Conservation (phyloP, 1,140 invertebrate species). For the Paramacrobiotus metropolitanus region DNA sequence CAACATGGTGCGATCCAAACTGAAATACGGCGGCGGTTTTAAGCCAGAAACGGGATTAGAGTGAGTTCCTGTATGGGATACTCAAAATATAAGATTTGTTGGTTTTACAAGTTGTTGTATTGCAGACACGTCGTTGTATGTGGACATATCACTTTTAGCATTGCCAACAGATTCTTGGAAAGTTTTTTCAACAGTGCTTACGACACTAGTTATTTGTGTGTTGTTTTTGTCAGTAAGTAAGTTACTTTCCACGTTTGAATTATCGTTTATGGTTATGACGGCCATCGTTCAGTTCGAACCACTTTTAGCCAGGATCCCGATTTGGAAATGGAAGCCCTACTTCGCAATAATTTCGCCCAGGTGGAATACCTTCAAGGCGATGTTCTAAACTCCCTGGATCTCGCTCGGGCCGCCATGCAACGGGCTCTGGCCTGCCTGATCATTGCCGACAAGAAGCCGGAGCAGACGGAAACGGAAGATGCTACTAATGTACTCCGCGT, state of each 20-base stretch:
- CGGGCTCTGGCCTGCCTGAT: slow-evolving; percentile 97
- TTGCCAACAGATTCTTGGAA: not conserved
- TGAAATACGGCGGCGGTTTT: slow-evolving; percentile 96
- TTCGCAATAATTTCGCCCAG: slow-evolving; percentile 33
- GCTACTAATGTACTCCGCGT: slow-evolving; percentile 98
- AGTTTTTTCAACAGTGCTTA: not conserved
- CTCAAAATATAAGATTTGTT: not conserved
- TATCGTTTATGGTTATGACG: no score
- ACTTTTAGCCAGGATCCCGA: slow-evolving; percentile 22
- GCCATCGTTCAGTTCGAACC: no score
- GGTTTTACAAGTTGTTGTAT: not conserved
- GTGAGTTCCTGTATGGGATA: not conserved
- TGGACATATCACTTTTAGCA: not conserved
- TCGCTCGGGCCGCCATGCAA: slow-evolving; percentile 40
- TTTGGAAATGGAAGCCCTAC: slow-evolving; percentile 32
- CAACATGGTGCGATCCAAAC: slow-evolving; percentile 95
- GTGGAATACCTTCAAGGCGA: slow-evolving; percentile 34
- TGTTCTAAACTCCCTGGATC: slow-evolving; percentile 32
- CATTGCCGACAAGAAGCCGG: slow-evolving; percentile 93
- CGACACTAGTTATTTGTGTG: not conserved
- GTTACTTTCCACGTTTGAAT: no score
- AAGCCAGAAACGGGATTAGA: slow-evolving; percentile 85
- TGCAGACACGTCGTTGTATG: not conserved
- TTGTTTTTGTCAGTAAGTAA: not conserved
- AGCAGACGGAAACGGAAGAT: slow-evolving; percentile 91